phyloP scores from a whole-genome alignment of 1,140 invertebrate genomes.

The Drosophila fuyamai region DNA sequence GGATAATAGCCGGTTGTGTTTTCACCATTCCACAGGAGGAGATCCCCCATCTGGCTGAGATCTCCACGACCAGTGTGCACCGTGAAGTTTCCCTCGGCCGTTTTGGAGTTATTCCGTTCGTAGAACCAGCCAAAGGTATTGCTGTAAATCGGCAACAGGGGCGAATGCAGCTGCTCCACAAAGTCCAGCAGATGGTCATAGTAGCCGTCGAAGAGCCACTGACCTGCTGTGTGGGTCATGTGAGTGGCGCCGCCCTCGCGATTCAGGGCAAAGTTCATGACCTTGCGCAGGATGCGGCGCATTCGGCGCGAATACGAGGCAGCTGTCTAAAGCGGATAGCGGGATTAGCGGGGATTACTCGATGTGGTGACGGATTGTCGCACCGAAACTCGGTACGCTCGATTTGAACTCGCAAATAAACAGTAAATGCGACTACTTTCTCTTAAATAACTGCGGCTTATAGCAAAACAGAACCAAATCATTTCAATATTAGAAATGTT shows the following conservation, averaged over 20 bases:
- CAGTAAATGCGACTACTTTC: no score
- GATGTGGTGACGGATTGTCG: conserved; percentile 15
- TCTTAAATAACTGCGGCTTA: no score
- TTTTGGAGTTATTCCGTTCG: conserved; percentile 89
- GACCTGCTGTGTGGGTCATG: conserved; percentile 87
- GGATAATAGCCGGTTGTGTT: conserved; percentile 86
- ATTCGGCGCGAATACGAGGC: conserved; percentile 86
- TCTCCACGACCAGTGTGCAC: conserved; percentile 89
- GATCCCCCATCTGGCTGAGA: conserved; percentile 87
- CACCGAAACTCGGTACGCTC: background rate
- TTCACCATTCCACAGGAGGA: conserved; percentile 88
- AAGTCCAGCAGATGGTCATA: conserved; percentile 88
- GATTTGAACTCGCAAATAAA: background rate
- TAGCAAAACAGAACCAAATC: no score
- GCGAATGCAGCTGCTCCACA: conserved; percentile 85
- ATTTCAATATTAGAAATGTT: no score
- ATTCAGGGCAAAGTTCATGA: conserved; percentile 86
- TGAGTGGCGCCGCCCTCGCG: conserved; percentile 85
- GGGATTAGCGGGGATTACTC: conserved; percentile 28
- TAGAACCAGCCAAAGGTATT: conserved; percentile 93
- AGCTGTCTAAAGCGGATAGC: conserved; percentile 86
- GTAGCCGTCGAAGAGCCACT: conserved; percentile 91
- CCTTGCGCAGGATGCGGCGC: conserved; percentile 81
- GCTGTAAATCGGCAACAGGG: conserved; percentile 86
- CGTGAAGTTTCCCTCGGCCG: conserved; percentile 90